These are phyloP conservation scores for Drosophila planitibia DNA, from an alignment of 2,888 invertebrate genomes.

Conservation along the genomic window DNA sequence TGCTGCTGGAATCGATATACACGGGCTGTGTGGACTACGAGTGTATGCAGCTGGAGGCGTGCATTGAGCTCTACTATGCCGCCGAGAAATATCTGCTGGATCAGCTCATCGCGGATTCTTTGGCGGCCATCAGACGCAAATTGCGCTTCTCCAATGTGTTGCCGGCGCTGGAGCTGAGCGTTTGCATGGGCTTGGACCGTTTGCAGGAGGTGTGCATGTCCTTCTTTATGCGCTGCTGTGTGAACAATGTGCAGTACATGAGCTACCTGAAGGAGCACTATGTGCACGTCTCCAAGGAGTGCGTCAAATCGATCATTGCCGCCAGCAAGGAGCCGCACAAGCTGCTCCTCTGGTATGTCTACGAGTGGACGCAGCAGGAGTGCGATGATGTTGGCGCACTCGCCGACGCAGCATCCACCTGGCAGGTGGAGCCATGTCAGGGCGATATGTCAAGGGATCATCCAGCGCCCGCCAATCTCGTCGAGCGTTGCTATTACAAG, in stretches of 20 bases:
- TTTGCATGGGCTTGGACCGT: conserved; percentile 82
- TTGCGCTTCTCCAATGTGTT: conserved; percentile 84
- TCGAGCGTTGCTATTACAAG: conserved; percentile 84
- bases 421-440: conserved; percentile 33
- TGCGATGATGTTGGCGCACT: conserved; percentile 76
- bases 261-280: conserved; percentile 81
- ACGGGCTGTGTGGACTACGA: conserved; percentile 79
- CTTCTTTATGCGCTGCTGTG: conserved; percentile 84
- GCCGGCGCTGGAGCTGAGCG: conserved; percentile 83
- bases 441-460: neutral
- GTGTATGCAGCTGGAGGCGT: conserved; percentile 76
- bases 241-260: conserved; percentile 82
- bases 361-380: conserved; percentile 84
- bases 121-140: conserved; percentile 80
- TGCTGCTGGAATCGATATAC: conserved; percentile 84
- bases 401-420: conserved; percentile 48
- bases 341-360: conserved; percentile 82
- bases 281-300: conserved; percentile 84
- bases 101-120: conserved; percentile 76
- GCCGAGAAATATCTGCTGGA: conserved; percentile 84
- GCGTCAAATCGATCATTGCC: conserved; percentile 82
- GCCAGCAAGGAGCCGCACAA: conserved; percentile 77
- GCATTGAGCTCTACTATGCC: conserved; percentile 84
- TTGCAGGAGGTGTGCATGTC: conserved; percentile 78
- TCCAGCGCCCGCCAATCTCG: conserved; percentile 46